Conservation (phyloP, 2,888 invertebrate genomes). For the Psylliodes chrysocephalus region DNA sequence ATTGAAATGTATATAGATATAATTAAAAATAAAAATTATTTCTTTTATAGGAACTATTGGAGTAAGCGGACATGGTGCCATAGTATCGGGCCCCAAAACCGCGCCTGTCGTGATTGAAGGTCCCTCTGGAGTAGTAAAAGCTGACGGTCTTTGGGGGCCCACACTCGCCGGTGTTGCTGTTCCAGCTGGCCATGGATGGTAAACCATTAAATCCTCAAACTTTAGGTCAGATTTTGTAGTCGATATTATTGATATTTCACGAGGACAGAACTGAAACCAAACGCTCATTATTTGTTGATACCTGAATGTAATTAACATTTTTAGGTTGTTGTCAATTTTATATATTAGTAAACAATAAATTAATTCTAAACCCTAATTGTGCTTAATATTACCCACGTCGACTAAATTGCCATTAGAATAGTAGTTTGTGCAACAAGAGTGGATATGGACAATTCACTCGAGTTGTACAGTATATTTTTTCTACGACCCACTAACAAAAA, state of each 20-base stretch:
- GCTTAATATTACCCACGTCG: too few species aligned
- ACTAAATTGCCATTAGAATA: too few species aligned
- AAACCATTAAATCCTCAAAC: background rate
- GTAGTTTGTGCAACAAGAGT: too few species aligned
- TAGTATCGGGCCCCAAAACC: conserved; percentile 53
- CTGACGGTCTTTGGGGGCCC: conserved; percentile 61
- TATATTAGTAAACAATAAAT: background rate
- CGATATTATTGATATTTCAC: background rate
- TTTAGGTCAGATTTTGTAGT: background rate
- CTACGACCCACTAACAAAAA: too few species aligned
- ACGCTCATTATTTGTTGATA: background rate
- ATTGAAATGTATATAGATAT: too few species aligned
- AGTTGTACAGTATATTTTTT: too few species aligned
- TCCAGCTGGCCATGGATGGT: conserved; percentile 32
- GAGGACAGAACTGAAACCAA: background rate
- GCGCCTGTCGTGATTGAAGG: conserved; percentile 55
- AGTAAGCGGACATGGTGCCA: conserved; percentile 51
- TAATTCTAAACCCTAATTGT: too few species aligned
- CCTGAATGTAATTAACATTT: background rate
- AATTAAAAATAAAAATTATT: too few species aligned
- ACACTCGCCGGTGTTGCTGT: conserved; percentile 49
- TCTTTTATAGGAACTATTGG: conserved; percentile 39
- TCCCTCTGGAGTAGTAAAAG: conserved; percentile 53
- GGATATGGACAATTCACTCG: too few species aligned
- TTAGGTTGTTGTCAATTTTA: background rate